Evolutionary conservation across 2,797 vertebrate species (phyloP), one percentile per base, ranked within the genome.

Genomic region (Hippopotamyrus pictus): DNA sequence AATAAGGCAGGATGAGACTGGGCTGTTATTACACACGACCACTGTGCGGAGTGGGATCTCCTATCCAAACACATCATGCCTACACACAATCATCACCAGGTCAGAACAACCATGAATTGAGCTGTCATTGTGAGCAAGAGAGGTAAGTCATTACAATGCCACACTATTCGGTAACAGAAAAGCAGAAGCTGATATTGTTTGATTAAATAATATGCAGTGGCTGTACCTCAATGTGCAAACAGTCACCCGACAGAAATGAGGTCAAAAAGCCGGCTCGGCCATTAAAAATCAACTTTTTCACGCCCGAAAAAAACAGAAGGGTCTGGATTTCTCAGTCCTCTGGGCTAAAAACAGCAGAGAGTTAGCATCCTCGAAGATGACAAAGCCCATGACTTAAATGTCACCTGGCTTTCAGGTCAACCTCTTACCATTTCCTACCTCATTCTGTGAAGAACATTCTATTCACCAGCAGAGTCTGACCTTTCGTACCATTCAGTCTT

Each of bases 391-490:
- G n/a, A 53, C 44, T 85, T 51, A 85, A 50, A 85, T 22, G 22
- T 22, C 46, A 85, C 25, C 9, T 0, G 3, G 46, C n/a, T 51
- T 53, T 85, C 48, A 53, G 41, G 46, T 85, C 17, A 85, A 6
- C 46, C 22, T 29, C 83, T 90, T 83, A 88, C 87, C 82, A 88
- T 87, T 76, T 89, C 54, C 86, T 69, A 82, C 87, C 65, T 50
- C 54, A 86, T 88, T 89, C 89, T 79, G 12, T 1, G 87, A 22
- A 89, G 25, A 19, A 37, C 25, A 57, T 50, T 50, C 29, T 29
- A 19, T 41, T 79, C 85, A 22, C 11, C 65, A 33, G 65, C 65
- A 69, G 25, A 69, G 25, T 12, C 65, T 69, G 65, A 69, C 65
- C 65, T 69, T 62, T 69, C 33, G 65, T 8, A 19, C 37, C 14